A percentile compares a stretch with the other conserved stretches of the same genome.
These are phyloP conservation scores for Antedon bifida DNA, from an alignment of 35 echinoderm and acorn worm species.

Conservation along the genomic window DNA sequence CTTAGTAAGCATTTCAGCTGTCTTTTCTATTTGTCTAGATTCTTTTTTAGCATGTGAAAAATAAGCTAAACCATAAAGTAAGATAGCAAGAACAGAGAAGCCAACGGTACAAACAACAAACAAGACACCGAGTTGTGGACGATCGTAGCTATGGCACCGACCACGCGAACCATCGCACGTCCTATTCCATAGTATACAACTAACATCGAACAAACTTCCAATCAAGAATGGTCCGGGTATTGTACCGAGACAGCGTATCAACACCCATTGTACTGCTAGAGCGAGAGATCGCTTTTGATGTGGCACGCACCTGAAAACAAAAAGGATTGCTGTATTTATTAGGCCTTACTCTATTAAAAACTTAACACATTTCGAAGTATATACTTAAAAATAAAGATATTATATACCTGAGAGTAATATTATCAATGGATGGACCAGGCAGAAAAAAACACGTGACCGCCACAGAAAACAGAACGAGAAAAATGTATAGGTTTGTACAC, in stretches of 20 bases:
- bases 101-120: not conserved
- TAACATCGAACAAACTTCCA: not conserved
- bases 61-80: not conserved
- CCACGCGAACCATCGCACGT: not conserved
- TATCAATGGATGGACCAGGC: not conserved
- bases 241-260: not conserved
- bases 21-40: not conserved
- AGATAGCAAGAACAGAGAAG: not conserved
- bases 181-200: not conserved
- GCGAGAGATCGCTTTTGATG: not conserved
- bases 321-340: not conserved
- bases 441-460: not conserved
- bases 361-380: too few species aligned
- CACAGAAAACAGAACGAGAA: not conserved
- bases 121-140: not conserved
- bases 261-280: not conserved
- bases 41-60: not conserved
- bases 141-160: not conserved
- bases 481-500: not conserved
- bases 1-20: not conserved
- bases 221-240: not conserved
- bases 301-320: not conserved
- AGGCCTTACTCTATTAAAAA: too few species aligned
- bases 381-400: too few species aligned
- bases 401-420: not conserved